phyloP scores from a whole-genome alignment of 2,113 vertebrate species.

The Oryzias curvinotus region DNA sequence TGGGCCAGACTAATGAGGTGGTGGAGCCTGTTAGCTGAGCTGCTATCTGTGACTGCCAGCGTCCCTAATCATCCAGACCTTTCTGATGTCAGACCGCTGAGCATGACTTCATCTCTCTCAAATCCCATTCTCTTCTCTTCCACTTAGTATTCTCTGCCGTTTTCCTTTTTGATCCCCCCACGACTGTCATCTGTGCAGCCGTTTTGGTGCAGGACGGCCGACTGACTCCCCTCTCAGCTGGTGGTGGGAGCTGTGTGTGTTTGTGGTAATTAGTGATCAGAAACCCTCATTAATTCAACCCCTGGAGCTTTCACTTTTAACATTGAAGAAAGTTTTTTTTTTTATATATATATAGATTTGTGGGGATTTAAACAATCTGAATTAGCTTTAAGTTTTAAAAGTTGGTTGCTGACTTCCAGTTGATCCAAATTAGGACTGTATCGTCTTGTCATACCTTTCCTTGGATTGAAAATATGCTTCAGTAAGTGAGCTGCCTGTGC shows the following conservation, averaged over 20 bases:
- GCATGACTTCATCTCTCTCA: slow-evolving; percentile 30
- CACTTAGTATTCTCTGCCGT: background rate
- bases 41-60: slow-evolving; percentile 40
- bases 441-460: slow-evolving; percentile 3
- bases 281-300: slow-evolving; percentile 34
- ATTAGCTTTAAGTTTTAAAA: no score
- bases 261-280: slow-evolving; percentile 62
- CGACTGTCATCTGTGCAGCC: background rate
- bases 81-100: slow-evolving; percentile 45
- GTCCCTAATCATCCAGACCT: slow-evolving; percentile 54
- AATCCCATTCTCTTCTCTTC: slow-evolving; percentile 1
- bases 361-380: slow-evolving; percentile 5
- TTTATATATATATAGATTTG: slow-evolving; percentile 55
- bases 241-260: slow-evolving; percentile 33
- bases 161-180: background rate
- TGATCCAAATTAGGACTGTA: background rate
- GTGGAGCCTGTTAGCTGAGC: slow-evolving; percentile 54
- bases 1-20: slow-evolving; percentile 68
- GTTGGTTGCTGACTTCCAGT: background rate
- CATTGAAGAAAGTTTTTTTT: slow-evolving; percentile 6
- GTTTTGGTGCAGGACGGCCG: slow-evolving; percentile 1
- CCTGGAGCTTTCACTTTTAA: slow-evolving; percentile 6
- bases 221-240: slow-evolving; percentile 19
- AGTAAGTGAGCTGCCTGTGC: slow-evolving; percentile 2
- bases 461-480: background rate